Evolutionary conservation across 2,888 invertebrate genomes (phyloP).

Genomic region (Aspidiotus rigidus): DNA sequence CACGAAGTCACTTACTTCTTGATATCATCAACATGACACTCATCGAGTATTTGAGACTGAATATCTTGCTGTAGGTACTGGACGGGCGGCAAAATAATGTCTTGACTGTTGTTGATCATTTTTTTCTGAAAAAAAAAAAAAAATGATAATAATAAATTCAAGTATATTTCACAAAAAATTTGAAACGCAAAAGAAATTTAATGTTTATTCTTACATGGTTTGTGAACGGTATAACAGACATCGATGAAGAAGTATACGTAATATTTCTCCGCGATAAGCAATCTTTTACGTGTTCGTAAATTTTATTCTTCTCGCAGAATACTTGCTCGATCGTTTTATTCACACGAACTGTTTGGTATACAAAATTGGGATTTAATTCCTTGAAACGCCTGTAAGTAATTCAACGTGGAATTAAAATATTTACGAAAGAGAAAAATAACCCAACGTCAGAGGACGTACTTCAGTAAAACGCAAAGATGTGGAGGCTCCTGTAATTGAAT

Average conservation of each 20-base stretch:
- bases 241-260: not conserved
- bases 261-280: not conserved
- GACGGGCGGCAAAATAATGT: not conserved
- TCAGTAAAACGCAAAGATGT: not conserved
- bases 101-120: not conserved
- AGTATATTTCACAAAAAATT: not conserved
- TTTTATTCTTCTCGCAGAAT: not conserved
- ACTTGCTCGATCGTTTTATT: not conserved
- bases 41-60: not conserved
- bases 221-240: not conserved
- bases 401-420: not conserved
- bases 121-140: not conserved
- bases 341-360: not conserved
- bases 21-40: not conserved
- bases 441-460: not conserved
- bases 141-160: not conserved
- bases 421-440: not conserved
- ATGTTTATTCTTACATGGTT: not conserved
- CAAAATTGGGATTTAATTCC: not conserved
- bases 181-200: not conserved
- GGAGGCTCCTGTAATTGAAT: not conserved
- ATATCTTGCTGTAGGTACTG: not conserved
- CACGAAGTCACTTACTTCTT: not conserved
- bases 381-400: slow-evolving; percentile 1
- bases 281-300: not conserved